Evolutionary conservation across 2,113 vertebrate genomes (phyloP), one percentile per base, ranked within the genome.

Genomic region (Colinus virginianus): DNA sequence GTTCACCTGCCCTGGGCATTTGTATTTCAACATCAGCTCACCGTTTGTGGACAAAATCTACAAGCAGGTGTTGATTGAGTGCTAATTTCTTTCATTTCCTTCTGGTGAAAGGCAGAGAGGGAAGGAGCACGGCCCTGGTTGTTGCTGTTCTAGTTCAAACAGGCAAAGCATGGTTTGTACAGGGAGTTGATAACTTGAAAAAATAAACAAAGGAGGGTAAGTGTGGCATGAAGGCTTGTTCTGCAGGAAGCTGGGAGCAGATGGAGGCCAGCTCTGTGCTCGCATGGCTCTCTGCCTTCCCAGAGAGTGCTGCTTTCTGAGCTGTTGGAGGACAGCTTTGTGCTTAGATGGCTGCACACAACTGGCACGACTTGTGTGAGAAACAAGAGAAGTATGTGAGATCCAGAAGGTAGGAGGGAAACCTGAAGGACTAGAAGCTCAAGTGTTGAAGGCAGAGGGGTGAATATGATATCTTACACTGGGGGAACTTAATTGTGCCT

Each of bases 21-120:
- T 70, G 69, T 40, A 21, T 58, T 75, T 53, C 67, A 84, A 81
- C 67, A 64, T 14, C 53, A 28, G 40, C 62, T 38, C 36, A 3
- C 2, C 4, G 0, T 30, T 83, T 70, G 75, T 25, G 77, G 81
- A 13, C 49, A 25, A 23, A 74, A 58, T 70, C 76, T 87, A 25
- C 32, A 1, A 71, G 48, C 67, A 69, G 62, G 81, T 82, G 94
- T 62, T 96, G 95, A 96, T 38, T 93, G 90, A 79, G 79, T 9
- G 80, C 67, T 77, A 92, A 96, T 96, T 93, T 84, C 78, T 92
- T 84, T 49, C 69, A 93, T 92, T 89, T 84, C 67, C 25, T 85
- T 2, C 0, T 19, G n/a, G 3, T 26, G 53, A 34, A 75, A 70
- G 43, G 22, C 45, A 36, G 81, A 56, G 58, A 58, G 63, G 66